Evolutionary conservation across 2,797 vertebrate species (phyloP).

Genomic region (Gymnothorax reevesii): DNA sequence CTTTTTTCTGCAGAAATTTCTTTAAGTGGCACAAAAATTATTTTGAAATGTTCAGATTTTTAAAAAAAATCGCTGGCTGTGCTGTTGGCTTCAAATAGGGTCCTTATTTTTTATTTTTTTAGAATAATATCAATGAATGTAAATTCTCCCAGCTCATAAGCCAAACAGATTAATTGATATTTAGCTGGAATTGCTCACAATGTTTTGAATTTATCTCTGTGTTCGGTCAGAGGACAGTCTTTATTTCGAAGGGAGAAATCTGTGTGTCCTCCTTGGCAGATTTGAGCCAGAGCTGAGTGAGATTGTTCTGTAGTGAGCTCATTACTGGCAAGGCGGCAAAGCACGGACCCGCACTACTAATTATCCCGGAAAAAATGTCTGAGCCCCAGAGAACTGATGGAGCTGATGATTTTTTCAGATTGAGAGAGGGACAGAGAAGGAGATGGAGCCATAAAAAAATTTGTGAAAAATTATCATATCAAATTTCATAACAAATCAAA

Average conservation of each 20-base stretch:
- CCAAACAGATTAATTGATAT: not conserved
- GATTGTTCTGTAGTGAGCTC: constrained; percentile 34
- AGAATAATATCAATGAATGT: not conserved
- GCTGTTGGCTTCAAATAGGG: not conserved
- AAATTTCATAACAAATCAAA: no score
- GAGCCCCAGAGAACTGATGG: constrained; percentile 8
- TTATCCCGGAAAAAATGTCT: constrained; percentile 41
- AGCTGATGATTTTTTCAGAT: constrained; percentile 21
- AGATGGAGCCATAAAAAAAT: not conserved
- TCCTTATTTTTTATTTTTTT: not conserved
- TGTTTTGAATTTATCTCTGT: not conserved
- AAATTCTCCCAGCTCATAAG: not conserved
- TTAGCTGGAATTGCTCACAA: not conserved
- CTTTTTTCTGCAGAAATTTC: no score
- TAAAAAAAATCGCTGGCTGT: not conserved
- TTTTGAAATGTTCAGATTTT: not conserved
- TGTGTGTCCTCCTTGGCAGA: not conserved
- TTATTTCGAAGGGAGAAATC: not conserved
- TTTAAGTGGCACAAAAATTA: not conserved
- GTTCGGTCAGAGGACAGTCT: not conserved
- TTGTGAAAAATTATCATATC: no score
- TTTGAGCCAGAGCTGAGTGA: constrained; percentile 12
- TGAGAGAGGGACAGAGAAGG: not conserved
- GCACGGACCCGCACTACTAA: constrained; percentile 29
- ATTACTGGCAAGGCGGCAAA: constrained; percentile 41